Evolutionary conservation across 92 coral and sea anemone genomes (phyloP).

Genomic region (Isaurus tuberculatus): DNA sequence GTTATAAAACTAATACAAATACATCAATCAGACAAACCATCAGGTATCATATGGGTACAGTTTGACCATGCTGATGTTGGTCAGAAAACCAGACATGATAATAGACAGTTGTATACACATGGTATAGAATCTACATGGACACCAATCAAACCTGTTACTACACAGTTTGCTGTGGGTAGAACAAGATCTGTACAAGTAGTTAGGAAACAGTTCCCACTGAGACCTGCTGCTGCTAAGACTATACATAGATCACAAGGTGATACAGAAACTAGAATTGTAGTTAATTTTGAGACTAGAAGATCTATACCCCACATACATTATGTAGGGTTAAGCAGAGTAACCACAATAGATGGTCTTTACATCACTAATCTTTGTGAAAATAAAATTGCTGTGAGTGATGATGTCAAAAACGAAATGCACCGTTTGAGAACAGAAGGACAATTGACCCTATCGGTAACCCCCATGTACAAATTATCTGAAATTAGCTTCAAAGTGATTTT

Average conservation of each 20-base stretch:
- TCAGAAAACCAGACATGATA: conserved; percentile 10
- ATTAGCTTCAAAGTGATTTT: neutral
- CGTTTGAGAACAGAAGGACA: conserved; percentile 12
- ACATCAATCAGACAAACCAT: conserved; percentile 10
- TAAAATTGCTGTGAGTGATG: neutral
- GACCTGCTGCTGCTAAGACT: conserved; percentile 29
- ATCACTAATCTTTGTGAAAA: conserved; percentile 9
- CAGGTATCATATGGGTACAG: conserved; percentile 8
- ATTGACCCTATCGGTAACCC: neutral
- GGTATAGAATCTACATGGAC: conserved; percentile 23
- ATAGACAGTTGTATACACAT: neutral
- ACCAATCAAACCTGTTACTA: conserved; percentile 33
- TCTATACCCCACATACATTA: conserved; percentile 3
- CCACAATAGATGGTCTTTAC: conserved; percentile 10
- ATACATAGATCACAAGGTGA: conserved; percentile 10
- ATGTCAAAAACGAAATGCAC: conserved; percentile 2
- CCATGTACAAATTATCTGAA: neutral
- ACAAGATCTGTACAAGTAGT: conserved; percentile 34
- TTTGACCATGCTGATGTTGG: conserved; percentile 8
- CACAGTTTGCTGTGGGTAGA: conserved; percentile 31
- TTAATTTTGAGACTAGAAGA: conserved; percentile 5
- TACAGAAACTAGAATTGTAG: neutral
- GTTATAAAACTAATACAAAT: conserved; percentile 2
- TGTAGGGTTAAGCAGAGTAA: conserved; percentile 14
- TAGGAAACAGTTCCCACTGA: conserved; percentile 33